Base-by-base conservation (phyloP, 2,113 vertebrate species). In the Loxodonta africana region DNA sequence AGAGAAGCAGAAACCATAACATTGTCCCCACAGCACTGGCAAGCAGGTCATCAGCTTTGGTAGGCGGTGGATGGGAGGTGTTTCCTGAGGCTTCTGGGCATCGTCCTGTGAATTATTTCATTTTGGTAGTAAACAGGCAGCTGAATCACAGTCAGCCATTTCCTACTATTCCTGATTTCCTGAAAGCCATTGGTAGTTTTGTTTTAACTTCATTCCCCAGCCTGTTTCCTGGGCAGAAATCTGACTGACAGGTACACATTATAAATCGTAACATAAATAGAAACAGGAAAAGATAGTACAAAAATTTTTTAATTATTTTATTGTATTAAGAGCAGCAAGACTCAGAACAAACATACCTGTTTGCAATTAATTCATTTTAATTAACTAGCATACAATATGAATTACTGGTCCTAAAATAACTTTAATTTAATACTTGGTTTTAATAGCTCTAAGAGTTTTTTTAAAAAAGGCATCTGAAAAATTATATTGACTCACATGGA, bases 371-470 rank as follows among this genome's bases (percentile, higher is more conserved):
- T 69, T 76, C 15, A 33, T 89, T 83, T 30, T 46, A 76, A 30
- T 93, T 94, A 53, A 71, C 84, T 95, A 51, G 23, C 14, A 95
- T n/a, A 60, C n/a, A 88, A 81, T 14, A 83, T 44, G 8, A 90
- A 90, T n/a, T 11, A 46, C 33, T 78, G 20, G 0, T 63, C 46
- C 51, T 86, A 74, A 82, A 81, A 53, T 88, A 0, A 92, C 25
- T 94, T 85, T 73, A 89, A 84, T 85, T 94, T 18, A 57, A 44
- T 77, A 95, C 67, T 90, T 90, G 93, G 14, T 62, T 78, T 97
- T 65, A 87, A 90, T 37, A 92, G 7, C n/a, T 85, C 14, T 41
- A 48, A 95, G 30, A 77, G 60, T 9, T 88, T 51, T 71, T 71
- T 33, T 67, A 18, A 67, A 96, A 73, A 88, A 51, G 26, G 44